Percentiles rank a stretch among this genome's conserved stretches.
Conservation (phyloP, 2,888 invertebrate species). For the Apamea monoglypha region DNA sequence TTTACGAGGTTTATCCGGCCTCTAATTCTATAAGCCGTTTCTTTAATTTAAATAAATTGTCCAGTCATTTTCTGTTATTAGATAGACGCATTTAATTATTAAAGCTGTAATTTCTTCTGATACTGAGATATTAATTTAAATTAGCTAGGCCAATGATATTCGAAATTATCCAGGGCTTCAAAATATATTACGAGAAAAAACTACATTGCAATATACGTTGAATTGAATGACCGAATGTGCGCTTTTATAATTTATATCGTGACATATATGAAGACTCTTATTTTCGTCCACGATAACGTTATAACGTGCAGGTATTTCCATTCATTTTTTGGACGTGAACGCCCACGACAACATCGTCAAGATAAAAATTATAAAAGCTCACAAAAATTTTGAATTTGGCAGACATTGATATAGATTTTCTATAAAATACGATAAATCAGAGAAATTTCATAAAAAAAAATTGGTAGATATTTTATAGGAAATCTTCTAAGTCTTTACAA, state of each 20-base stretch:
- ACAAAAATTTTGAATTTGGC: not conserved
- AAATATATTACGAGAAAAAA: not conserved
- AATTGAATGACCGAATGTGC: not conserved
- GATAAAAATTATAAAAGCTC: not conserved
- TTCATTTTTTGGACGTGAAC: no score
- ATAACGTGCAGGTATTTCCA: no score
- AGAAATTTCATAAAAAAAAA: no score
- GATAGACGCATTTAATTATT: slow-evolving; percentile 26
- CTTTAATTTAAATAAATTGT: slow-evolving; percentile 44
- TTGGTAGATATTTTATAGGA: no score
- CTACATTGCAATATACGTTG: not conserved
- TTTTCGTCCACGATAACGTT: no score
- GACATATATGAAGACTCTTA: not conserved
- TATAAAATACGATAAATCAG: not conserved
- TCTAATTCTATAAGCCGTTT: slow-evolving; percentile 39
- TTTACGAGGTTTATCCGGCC: slow-evolving; percentile 56
- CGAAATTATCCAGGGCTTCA: no score
- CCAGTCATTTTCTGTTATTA: slow-evolving; percentile 45
- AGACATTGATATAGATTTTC: not conserved
- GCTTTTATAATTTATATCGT: not conserved
- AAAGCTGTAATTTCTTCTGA: not conserved
- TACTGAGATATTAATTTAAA: slow-evolving; percentile 23
- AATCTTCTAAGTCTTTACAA: no score
- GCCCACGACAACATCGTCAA: no score
- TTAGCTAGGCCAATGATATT: not conserved